Percentiles rank a stretch among this genome's conserved stretches.
These are phyloP conservation scores for Artemia sinica DNA, from an alignment of 2,888 invertebrate species.

Conservation along the genomic window DNA sequence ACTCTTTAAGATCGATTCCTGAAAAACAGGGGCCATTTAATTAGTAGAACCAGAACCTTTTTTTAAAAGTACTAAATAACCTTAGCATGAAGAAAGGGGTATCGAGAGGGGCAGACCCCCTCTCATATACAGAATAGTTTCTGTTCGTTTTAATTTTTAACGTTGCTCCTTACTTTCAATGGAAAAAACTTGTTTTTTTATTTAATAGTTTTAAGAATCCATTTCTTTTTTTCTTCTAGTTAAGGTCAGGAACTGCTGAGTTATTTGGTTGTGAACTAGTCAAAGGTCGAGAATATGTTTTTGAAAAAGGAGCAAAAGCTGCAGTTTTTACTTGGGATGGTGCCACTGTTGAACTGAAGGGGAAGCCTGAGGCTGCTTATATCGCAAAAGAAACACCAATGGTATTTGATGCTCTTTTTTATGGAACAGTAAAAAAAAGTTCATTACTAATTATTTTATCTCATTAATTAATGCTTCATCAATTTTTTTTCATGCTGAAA, in stretches of 20 bases:
- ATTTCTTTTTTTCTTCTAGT: constrained; percentile 35
- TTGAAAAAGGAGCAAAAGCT: constrained; percentile 73
- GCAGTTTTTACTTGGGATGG: constrained; percentile 94
- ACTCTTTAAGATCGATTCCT: no score
- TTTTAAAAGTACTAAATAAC: no score
- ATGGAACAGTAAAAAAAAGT: neutral
- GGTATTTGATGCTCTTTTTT: constrained; percentile 32
- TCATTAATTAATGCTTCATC: neutral
- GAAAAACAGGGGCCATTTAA: no score
- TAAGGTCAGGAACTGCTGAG: constrained; percentile 79
- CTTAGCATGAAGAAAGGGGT: no score
- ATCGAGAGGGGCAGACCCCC: no score
- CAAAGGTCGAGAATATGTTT: constrained; percentile 75
- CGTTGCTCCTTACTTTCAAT: no score
- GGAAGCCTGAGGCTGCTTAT: constrained; percentile 81
- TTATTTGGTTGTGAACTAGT: constrained; percentile 91
- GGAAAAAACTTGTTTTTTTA: no score
- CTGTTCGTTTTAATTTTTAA: no score
- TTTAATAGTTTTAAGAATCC: no score
- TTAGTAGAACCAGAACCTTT: no score
- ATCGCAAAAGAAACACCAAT: constrained; percentile 91
- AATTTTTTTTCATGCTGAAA: neutral
- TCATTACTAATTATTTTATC: neutral
- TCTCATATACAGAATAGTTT: no score
- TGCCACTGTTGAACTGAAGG: constrained; percentile 64